Evolutionary conservation across 2,888 invertebrate genomes (phyloP).

Genomic region (Machimus atricapillus): DNA sequence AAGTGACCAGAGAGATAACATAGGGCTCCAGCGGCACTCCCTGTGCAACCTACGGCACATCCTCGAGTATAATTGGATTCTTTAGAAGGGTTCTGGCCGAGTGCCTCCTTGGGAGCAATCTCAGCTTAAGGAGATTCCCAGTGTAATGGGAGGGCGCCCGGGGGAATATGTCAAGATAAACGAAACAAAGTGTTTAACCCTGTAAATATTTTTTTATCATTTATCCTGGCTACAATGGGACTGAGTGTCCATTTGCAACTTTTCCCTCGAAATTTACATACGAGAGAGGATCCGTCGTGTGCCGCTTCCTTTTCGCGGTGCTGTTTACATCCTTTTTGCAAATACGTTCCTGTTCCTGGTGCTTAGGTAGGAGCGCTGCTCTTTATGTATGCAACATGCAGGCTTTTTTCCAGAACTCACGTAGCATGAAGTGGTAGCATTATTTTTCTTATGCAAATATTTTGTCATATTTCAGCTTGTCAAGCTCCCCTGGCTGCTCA

Average conservation of each 20-base stretch:
- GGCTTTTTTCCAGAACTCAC: background rate
- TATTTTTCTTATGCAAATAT: constrained; percentile 41
- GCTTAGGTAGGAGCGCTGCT: background rate
- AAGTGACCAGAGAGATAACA: constrained; percentile 23
- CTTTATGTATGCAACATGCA: constrained; percentile 25
- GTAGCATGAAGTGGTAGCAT: constrained; percentile 27
- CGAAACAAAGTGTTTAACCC: constrained; percentile 24
- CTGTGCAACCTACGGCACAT: background rate
- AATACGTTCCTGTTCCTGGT: background rate
- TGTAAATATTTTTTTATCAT: constrained; percentile 41
- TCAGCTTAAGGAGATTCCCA: constrained; percentile 11
- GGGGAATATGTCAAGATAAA: constrained; percentile 41
- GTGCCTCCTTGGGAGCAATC: background rate
- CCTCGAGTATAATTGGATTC: constrained; percentile 25
- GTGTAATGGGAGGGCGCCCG: background rate
- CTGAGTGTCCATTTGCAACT: constrained; percentile 41
- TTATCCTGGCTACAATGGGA: background rate
- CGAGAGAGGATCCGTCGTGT: background rate
- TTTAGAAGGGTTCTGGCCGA: constrained; percentile 4
- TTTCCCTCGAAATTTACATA: constrained; percentile 40
- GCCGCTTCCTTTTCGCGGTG: background rate
- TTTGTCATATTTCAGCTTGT: constrained; percentile 35
- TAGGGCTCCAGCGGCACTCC: background rate
- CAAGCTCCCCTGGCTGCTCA: background rate
- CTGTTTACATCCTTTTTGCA: background rate